Percentiles rank a stretch among this genome's conserved stretches.
phyloP scores from a whole-genome alignment of 37 sponge, comb jelly and placozoan genomes.

The Bolinopsis microptera region DNA sequence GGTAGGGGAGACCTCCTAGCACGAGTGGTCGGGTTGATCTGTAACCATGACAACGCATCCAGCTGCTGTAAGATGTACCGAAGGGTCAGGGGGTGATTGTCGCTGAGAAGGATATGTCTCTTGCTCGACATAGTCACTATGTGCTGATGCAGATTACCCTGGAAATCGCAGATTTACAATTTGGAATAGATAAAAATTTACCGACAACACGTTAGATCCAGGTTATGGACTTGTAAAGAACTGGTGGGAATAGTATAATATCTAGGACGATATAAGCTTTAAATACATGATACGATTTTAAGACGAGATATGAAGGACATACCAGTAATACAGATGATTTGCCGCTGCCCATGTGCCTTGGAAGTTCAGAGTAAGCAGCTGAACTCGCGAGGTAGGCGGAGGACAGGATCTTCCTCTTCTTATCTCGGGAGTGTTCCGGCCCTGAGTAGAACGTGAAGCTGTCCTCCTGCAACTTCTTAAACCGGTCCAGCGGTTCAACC shows the following conservation, averaged over 20 bases:
- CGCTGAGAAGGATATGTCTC: slow-evolving; percentile 18
- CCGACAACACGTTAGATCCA: too few species aligned
- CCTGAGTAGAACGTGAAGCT: slow-evolving; percentile 63
- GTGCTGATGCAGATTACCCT: slow-evolving; percentile 57
- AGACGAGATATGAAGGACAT: neutral
- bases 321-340: slow-evolving; percentile 30
- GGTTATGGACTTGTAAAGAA: too few species aligned
- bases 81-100: slow-evolving; percentile 22
- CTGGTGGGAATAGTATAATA: too few species aligned
- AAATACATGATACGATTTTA: neutral
- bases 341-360: neutral
- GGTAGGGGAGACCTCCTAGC: neutral
- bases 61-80: slow-evolving; percentile 44
- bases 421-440: slow-evolving; percentile 16
- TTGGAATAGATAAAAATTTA: too few species aligned
- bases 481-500: slow-evolving; percentile 23
- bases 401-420: slow-evolving; percentile 54
- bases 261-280: too few species aligned
- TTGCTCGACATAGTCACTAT: slow-evolving; percentile 27
- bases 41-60: slow-evolving; percentile 56
- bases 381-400: slow-evolving; percentile 39
- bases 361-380: neutral
- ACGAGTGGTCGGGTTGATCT: neutral
- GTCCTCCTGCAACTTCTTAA: slow-evolving; percentile 29
- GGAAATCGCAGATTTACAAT: neutral